Evolutionary conservation across 2,888 invertebrate species (phyloP), one percentile per base, ranked within the genome.

Genomic region (Papilio gigon): DNA sequence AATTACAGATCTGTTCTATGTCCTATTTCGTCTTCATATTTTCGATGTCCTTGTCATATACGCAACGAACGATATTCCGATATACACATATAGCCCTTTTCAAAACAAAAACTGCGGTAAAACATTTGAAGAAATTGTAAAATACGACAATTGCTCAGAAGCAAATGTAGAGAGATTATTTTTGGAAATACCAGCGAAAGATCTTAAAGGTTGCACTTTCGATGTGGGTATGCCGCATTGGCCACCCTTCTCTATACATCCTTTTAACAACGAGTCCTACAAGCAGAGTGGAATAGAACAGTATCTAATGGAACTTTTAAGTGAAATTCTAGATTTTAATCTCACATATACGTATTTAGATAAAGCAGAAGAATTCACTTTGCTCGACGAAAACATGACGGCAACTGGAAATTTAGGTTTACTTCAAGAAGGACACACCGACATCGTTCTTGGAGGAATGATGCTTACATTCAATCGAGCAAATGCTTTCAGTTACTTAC

Each of bases 41-140:
- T 68, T 69, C n/a, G 75, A 84, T 42, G 83, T 80, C 0, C 22
- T 86, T 2, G 70, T 87, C 5, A 53, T 84, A 3, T 80, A 82
- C 58, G 80, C 80, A 8, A 80, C 75, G 0, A 47, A 47, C 0
- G 75, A 81, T 2, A 73, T 76, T 11, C 72, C 83, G 2, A 59
- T 88, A 14, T 87, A 82, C 68, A 79, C 84, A 1, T 88, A 86
- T 71, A 83, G 88, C 71, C 84, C 88, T 0, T 88, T 79, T 56
- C 80, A 84, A 67, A 83, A 88, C 56, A 82, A 78, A 62, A 80
- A 79, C 0, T 89, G 89, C 58, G 89, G 89, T 30, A 56, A 17
- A 17, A 81, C 77, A 65, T 78, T 80, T 56, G 87, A 82, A 65
- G 71, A 75, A 37, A 71, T 88, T 12, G 80, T 81, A 25, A 69